A percentile compares a stretch with the other conserved stretches of the same genome.
These are phyloP conservation scores for Sus scrofa DNA, from an alignment of 2,113 vertebrate genomes.

Conservation along the genomic window DNA sequence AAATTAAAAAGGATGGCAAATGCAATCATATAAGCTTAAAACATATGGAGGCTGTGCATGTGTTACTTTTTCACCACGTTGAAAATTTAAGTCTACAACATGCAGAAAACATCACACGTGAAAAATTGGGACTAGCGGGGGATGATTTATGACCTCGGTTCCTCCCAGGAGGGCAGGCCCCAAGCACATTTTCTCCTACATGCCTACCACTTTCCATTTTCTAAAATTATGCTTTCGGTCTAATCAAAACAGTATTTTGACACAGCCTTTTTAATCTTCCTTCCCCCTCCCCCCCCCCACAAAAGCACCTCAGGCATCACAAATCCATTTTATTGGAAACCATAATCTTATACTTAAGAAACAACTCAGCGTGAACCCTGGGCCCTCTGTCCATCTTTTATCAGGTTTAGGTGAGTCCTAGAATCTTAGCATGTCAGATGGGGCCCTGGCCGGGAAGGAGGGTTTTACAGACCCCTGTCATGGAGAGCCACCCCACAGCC, in stretches of 20 bases:
- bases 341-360: slow-evolving; percentile 35
- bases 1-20: slow-evolving; percentile 46
- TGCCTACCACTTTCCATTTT: slow-evolving; percentile 25
- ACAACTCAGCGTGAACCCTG: not conserved
- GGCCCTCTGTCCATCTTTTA: not conserved
- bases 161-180: not conserved
- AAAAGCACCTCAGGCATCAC: slow-evolving; percentile 43
- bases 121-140: not conserved
- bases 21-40: slow-evolving; percentile 31
- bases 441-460: not conserved
- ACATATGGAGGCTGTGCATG: not conserved
- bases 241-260: slow-evolving; percentile 63
- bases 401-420: not conserved
- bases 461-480: not conserved
- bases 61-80: slow-evolving; percentile 5
- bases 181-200: not conserved
- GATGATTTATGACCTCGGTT: not conserved
- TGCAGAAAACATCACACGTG: not conserved
- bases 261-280: slow-evolving; percentile 52
- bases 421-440: not conserved
- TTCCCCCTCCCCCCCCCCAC: not conserved
- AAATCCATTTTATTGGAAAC: slow-evolving; percentile 53
- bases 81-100: slow-evolving; percentile 40
- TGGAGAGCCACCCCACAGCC: accelerated
- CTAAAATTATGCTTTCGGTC: slow-evolving; percentile 53